Percentiles rank a stretch among this genome's conserved stretches.
phyloP scores from a whole-genome alignment of 1,140 invertebrate species.

The Pseudomyrmex sp. region DNA sequence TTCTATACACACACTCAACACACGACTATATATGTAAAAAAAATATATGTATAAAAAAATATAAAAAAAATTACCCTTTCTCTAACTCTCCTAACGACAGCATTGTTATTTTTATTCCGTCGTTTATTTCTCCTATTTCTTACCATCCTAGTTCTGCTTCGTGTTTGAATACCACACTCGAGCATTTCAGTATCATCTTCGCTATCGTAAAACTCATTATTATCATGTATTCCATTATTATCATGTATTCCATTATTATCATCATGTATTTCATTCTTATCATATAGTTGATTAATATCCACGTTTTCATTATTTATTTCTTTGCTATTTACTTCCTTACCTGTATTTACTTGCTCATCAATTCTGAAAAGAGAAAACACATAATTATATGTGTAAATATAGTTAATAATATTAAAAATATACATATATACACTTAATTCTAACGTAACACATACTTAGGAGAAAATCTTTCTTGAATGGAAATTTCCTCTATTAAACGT shows the following conservation, averaged over 20 bases:
- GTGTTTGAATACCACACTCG: constrained; percentile 27
- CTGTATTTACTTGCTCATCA: constrained; percentile 3
- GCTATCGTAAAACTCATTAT: not conserved
- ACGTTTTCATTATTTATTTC: not conserved
- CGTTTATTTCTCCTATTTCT: not conserved
- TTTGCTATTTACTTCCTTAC: not conserved
- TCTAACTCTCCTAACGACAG: not conserved
- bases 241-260: not conserved
- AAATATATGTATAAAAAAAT: not conserved
- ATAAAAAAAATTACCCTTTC: constrained; percentile 30
- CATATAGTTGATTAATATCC: no score
- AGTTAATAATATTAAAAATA: not conserved
- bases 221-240: not conserved
- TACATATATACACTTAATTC: no score
- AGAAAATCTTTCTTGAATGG: not conserved
- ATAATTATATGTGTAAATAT: not conserved
- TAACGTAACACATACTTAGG: not conserved
- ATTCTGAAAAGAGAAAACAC: constrained; percentile 28
- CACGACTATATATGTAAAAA: not conserved
- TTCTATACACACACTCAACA: not conserved
- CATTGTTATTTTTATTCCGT: not conserved
- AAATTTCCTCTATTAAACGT: not conserved
- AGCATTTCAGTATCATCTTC: not conserved
- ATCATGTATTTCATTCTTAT: not conserved
- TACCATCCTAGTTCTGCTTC: constrained; percentile 45